Evolutionary conservation across 1,140 invertebrate species (phyloP), one percentile per base, ranked within the genome.

Genomic region (Drosophila watanabei): DNA sequence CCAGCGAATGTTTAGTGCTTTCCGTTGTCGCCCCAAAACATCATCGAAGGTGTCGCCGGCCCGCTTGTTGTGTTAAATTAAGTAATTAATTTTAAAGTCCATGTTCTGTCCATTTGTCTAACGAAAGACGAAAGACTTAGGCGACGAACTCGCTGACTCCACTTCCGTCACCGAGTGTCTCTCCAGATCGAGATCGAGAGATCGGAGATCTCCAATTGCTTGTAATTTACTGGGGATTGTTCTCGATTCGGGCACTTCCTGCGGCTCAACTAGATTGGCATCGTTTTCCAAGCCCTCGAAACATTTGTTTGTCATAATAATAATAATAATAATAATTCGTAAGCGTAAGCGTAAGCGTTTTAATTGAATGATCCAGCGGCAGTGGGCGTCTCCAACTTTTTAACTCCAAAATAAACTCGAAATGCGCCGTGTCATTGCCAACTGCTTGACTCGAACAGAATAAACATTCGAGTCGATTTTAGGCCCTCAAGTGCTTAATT

Each of bases 21-120:
- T 87, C 70, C 78, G 84, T 82, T 91, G 83, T 88, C 79, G 62
- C 68, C 60, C 71, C 72, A 58, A 65, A 79, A 79, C 75, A 69
- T 80, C 83, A 86, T 56, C 54, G 77, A 75, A 91, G 88, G 80
- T 87, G 87, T 91, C 73, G 83, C 71, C 45, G 61, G 60, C 80
- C 69, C 69, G 70, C 60, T 76, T 91, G 83, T 91, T 91, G 83
- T 88, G 84, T 91, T 91, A 91, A 91, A 91, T 91, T 91, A 91
- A 91, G 88, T 91, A 91, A 91, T 91, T 91, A 91, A 91, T 91
- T 75, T 91, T 79, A 88, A 88, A 91, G 80, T 91, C 82, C 82
- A 90, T 90, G 86, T 86, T 80, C 71, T 57, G 54, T 78, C 70
- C 79, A 90, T 82, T 91, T 91, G 79, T 86, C 76, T 90, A 86